phyloP scores from a whole-genome alignment of 2,888 invertebrate genomes.

The Desoria tigrina region DNA sequence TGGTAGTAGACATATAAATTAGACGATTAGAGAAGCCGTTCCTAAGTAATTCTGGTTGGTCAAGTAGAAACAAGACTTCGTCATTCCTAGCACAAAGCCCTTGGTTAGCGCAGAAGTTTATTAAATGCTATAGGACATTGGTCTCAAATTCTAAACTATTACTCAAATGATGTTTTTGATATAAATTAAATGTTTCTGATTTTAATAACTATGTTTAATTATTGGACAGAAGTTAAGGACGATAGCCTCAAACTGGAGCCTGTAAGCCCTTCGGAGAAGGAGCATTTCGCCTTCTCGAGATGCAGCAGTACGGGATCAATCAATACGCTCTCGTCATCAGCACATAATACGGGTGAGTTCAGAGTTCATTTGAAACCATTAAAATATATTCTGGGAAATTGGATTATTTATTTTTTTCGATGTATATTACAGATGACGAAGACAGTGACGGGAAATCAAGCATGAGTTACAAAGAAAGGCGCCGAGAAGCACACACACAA shows the following conservation, averaged over 20 bases:
- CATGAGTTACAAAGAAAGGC: slow-evolving; percentile 86
- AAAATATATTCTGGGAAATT: neutral
- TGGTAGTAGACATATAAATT: no score
- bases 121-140: no score
- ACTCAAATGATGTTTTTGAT: no score
- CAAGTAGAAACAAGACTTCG: no score
- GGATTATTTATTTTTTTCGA: neutral
- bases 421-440: slow-evolving; percentile 64
- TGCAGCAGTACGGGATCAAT: slow-evolving; percentile 77
- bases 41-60: no score
- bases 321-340: slow-evolving; percentile 75
- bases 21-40: no score
- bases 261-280: slow-evolving; percentile 63
- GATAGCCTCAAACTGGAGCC: slow-evolving; percentile 61
- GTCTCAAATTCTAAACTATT: no score
- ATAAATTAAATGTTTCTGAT: no score
- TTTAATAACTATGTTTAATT: slow-evolving; percentile 8
- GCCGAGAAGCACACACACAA: slow-evolving; percentile 92
- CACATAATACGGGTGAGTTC: slow-evolving; percentile 76
- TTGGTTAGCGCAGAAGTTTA: no score
- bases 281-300: slow-evolving; percentile 66
- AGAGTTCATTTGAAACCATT: no score
- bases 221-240: slow-evolving; percentile 39
- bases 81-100: no score
- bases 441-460: slow-evolving; percentile 65